Conservation (phyloP, 2,797 vertebrate species). For the Tarsius wallacei region DNA sequence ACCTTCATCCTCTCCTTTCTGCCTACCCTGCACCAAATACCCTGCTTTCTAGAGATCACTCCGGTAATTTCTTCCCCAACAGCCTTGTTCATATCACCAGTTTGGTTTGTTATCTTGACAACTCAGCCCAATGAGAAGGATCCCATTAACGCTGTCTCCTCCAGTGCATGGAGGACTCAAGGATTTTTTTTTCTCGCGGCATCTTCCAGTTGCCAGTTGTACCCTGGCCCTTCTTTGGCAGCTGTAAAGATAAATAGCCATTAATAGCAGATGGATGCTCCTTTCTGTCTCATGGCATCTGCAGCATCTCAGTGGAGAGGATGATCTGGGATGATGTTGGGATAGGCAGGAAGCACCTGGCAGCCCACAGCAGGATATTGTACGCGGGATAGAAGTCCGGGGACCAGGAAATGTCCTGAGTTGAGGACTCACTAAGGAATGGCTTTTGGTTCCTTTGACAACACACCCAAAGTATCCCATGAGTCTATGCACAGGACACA, state of each 20-base stretch:
- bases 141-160: slow-evolving; percentile 63
- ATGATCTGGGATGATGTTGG: neutral
- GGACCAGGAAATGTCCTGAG: neutral
- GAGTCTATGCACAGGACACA: neutral
- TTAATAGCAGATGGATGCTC: neutral
- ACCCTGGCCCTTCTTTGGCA: neutral
- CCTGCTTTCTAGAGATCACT: slow-evolving; percentile 84
- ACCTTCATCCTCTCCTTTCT: slow-evolving; percentile 62
- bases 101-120: slow-evolving; percentile 71
- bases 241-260: neutral
- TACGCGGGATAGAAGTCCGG: neutral
- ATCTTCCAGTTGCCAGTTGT: neutral
- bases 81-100: slow-evolving; percentile 81
- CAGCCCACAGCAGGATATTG: neutral
- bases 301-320: neutral
- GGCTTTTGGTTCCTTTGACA: slow-evolving; percentile 19
- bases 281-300: neutral
- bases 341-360: neutral
- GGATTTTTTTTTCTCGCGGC: neutral
- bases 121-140: slow-evolving; percentile 69
- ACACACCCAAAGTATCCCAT: neutral
- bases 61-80: slow-evolving; percentile 78
- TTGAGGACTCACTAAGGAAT: neutral
- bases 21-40: slow-evolving; percentile 51
- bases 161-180: neutral